phyloP scores from a whole-genome alignment of 2,113 vertebrate species.

The Mustela nigripes region DNA sequence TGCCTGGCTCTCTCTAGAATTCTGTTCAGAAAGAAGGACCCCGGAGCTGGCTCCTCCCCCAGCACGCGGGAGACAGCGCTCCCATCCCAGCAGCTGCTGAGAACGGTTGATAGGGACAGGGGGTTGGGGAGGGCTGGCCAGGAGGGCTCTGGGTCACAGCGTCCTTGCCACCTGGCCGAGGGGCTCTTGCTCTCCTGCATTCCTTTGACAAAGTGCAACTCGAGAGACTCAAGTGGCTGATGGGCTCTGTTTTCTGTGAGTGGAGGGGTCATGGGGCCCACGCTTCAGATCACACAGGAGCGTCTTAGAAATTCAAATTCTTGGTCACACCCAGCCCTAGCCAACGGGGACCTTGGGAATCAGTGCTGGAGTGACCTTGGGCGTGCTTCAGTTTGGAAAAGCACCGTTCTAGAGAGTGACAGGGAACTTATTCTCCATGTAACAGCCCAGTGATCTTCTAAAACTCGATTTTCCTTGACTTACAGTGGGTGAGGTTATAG shows the following conservation, averaged over 20 bases:
- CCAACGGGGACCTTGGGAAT: not conserved
- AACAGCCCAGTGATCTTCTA: not conserved
- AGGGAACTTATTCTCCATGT: not conserved
- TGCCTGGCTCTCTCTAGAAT: slow-evolving; percentile 70
- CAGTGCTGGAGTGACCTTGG: not conserved
- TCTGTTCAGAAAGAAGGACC: slow-evolving; percentile 71
- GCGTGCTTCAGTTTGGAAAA: not conserved
- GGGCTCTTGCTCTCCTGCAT: not conserved
- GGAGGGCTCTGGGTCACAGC: too few relatives aligned
- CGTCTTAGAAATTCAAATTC: not conserved
- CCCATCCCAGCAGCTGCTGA: slow-evolving; percentile 66
- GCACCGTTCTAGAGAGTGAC: not conserved
- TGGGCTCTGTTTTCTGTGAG: not conserved
- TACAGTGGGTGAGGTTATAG: not conserved
- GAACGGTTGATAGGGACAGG: not conserved
- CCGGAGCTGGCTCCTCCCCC: slow-evolving; percentile 62
- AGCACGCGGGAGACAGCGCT: not conserved
- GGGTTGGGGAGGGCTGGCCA: too few relatives aligned
- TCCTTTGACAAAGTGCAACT: not conserved
- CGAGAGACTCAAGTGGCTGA: too few relatives aligned
- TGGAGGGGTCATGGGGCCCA: not conserved
- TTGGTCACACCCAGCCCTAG: too few relatives aligned
- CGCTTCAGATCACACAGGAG: not conserved
- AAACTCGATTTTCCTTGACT: not conserved
- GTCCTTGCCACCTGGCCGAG: not conserved